Evolutionary conservation across 2,888 invertebrate genomes (phyloP).

Genomic region (Caenorhabditis doughertyi): DNA sequence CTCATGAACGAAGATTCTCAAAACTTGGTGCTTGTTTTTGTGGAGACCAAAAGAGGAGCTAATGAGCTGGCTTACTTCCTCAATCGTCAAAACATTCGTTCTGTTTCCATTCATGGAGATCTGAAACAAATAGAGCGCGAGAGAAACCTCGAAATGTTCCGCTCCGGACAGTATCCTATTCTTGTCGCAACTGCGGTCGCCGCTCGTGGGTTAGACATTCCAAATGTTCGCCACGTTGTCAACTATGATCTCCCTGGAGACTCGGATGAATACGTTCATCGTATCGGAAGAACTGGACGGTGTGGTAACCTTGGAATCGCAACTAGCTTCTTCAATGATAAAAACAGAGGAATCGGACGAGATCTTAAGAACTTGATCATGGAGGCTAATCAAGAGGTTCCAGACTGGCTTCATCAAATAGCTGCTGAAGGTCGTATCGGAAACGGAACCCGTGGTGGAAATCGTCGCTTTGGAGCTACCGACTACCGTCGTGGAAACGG

Average conservation of each 20-base stretch:
- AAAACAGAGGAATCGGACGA: slow-evolving; percentile 71
- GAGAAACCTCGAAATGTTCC: slow-evolving; percentile 70
- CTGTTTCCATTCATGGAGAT: slow-evolving; percentile 98
- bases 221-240: slow-evolving; percentile 73
- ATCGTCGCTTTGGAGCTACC: slow-evolving; percentile 57
- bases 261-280: slow-evolving; percentile 75
- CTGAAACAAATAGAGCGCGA: slow-evolving; percentile 91
- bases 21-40: slow-evolving; percentile 93
- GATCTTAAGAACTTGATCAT: slow-evolving; percentile 65
- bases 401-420: slow-evolving; percentile 71
- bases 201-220: slow-evolving; percentile 75
- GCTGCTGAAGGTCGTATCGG: slow-evolving; percentile 67
- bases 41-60: slow-evolving; percentile 99
- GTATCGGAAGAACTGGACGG: slow-evolving; percentile 75
- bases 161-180: slow-evolving; percentile 86
- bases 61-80: slow-evolving; percentile 93
- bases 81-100: slow-evolving; percentile 83
- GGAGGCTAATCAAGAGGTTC: slow-evolving; percentile 72
- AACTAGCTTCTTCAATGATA: slow-evolving; percentile 75
- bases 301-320: slow-evolving; percentile 74
- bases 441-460: slow-evolving; percentile 35
- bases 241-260: slow-evolving; percentile 75
- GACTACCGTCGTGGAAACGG: slow-evolving; percentile 61
- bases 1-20: slow-evolving; percentile 86
- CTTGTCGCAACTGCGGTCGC: slow-evolving; percentile 77